Conservation (phyloP, 2,888 invertebrate genomes). For the Catocala fraxini region DNA sequence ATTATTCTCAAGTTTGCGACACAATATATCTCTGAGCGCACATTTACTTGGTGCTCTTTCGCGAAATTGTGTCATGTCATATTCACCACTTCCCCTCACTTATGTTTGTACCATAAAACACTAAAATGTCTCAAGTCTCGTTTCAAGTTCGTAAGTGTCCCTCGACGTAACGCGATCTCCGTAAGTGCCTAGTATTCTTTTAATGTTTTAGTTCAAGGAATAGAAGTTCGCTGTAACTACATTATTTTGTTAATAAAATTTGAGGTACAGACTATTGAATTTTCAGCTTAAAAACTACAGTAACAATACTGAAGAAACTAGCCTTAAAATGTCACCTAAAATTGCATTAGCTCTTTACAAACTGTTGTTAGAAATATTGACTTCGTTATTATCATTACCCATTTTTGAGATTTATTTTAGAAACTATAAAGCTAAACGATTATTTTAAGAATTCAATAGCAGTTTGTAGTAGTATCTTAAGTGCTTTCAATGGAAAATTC, state of each 20-base stretch:
- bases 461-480: slow-evolving; percentile 43
- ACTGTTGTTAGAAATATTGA: no score
- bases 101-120: slow-evolving; percentile 37
- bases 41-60: slow-evolving; percentile 42
- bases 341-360: no score
- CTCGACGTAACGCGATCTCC: slow-evolving; percentile 39
- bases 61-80: slow-evolving; percentile 52
- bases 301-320: background rate
- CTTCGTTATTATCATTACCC: no score
- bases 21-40: slow-evolving; percentile 30
- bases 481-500: slow-evolving; percentile 46
- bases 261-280: background rate
- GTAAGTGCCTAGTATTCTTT: slow-evolving; percentile 53
- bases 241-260: background rate
- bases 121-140: slow-evolving; percentile 54
- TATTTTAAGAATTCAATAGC: slow-evolving; percentile 36
- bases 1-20: slow-evolving; percentile 34
- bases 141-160: slow-evolving; percentile 49
- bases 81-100: slow-evolving; percentile 44
- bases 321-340: no score
- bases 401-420: slow-evolving; percentile 21
- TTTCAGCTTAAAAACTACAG: background rate
- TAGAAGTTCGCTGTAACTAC: slow-evolving; percentile 16
- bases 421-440: slow-evolving; percentile 27
- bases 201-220: slow-evolving; percentile 48